These are phyloP conservation scores for Orientallactaga sibirica DNA, from an alignment of 2,797 vertebrate genomes.

Conservation along the genomic window DNA sequence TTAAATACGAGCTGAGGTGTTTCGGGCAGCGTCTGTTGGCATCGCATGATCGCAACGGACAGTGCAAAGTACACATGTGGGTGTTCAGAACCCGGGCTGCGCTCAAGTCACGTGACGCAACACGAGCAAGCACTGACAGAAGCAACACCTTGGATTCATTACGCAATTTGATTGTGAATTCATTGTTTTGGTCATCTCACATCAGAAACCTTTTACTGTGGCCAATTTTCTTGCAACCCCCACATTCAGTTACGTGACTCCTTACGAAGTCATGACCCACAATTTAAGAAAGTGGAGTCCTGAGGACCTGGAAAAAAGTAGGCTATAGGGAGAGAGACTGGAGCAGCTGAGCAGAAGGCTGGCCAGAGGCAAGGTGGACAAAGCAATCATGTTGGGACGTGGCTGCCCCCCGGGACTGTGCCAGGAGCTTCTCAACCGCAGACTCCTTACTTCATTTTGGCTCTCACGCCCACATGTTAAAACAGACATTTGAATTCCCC, in stretches of 20 bases:
- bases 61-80: no score
- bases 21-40: no score
- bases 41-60: no score
- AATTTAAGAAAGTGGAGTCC: not conserved
- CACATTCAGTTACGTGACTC: not conserved
- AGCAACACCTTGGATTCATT: not conserved
- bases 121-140: not conserved
- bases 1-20: no score
- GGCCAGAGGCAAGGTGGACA: no score
- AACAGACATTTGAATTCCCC: not conserved
- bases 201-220: not conserved
- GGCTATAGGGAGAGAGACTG: not conserved
- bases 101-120: not conserved
- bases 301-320: not conserved
- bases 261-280: no score
- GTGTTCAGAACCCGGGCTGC: no score
- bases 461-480: not conserved
- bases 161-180: not conserved
- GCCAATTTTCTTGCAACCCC: not conserved
- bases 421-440: not conserved
- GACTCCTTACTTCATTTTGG: not conserved
- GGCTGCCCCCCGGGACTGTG: not conserved
- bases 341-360: not conserved
- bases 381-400: not conserved
- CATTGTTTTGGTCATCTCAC: not conserved